A percentile compares a stretch with the other conserved stretches of the same genome.
These are phyloP conservation scores for Microctonus hyperodae DNA, from an alignment of 2,888 invertebrate genomes.

Conservation along the genomic window DNA sequence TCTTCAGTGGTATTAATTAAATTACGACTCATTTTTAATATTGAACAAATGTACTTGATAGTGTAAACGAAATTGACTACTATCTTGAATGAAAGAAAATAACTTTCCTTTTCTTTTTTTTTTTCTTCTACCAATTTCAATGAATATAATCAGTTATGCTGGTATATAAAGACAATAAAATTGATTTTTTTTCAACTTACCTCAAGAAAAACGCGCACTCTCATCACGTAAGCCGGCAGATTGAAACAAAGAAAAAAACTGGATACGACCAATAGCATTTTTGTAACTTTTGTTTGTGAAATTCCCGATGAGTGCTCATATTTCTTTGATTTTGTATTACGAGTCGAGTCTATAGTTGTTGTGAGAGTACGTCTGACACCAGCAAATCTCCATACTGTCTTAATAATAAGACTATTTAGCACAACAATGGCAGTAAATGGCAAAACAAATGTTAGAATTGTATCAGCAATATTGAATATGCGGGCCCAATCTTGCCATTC, in stretches of 20 bases:
- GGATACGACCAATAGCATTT: slow-evolving; percentile 84
- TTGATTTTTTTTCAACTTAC: slow-evolving; percentile 58
- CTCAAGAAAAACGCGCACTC: slow-evolving; percentile 71
- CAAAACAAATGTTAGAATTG: slow-evolving; percentile 74
- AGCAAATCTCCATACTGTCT: slow-evolving; percentile 71
- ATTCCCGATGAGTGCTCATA: slow-evolving; percentile 25
- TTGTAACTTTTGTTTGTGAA: slow-evolving; percentile 76
- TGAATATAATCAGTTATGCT: too few relatives aligned
- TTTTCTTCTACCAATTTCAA: background rate
- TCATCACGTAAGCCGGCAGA: slow-evolving; percentile 77
- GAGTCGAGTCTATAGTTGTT: slow-evolving; percentile 27
- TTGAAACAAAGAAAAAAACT: slow-evolving; percentile 80
- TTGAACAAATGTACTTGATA: background rate
- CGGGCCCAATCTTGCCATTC: slow-evolving; percentile 68
- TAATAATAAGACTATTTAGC: slow-evolving; percentile 75
- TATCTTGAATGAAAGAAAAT: background rate
- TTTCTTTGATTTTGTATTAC: background rate
- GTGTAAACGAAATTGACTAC: background rate
- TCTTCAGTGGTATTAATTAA: slow-evolving; percentile 5
- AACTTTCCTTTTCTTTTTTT: background rate
- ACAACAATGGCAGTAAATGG: slow-evolving; percentile 76
- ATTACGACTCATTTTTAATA: background rate
- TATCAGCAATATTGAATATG: slow-evolving; percentile 75
- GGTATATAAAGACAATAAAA: background rate
- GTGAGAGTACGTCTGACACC: slow-evolving; percentile 59